phyloP scores from a whole-genome alignment of 2,797 vertebrate genomes.

The Echeneis naucrates region DNA sequence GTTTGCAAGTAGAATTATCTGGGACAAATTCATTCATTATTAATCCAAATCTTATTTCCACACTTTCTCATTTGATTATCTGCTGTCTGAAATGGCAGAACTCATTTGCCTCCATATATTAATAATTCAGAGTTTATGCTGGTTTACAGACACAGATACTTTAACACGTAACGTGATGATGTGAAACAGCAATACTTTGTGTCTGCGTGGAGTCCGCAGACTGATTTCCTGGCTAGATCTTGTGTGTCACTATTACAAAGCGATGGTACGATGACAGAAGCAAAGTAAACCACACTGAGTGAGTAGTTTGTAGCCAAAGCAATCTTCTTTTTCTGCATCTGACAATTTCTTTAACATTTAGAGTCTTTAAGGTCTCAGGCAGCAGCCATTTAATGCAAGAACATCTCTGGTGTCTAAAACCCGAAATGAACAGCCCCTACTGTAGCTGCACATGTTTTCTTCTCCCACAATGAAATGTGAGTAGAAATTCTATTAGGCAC shows the following conservation, averaged over 20 bases:
- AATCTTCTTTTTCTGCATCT: slow-evolving; percentile 10
- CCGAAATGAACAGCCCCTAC: slow-evolving; percentile 7
- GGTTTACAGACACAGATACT: slow-evolving; percentile 66
- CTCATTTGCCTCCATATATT: slow-evolving; percentile 72
- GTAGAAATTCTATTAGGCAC: slow-evolving; percentile 67
- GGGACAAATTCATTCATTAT: slow-evolving; percentile 81
- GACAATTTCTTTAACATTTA: slow-evolving; percentile 7
- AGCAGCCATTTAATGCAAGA: slow-evolving; percentile 12
- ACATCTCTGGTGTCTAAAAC: slow-evolving; percentile 8
- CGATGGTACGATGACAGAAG: neutral
- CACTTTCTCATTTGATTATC: slow-evolving; percentile 78
- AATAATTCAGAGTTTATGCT: slow-evolving; percentile 73
- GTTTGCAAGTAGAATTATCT: slow-evolving; percentile 65
- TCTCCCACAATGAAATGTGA: slow-evolving; percentile 48
- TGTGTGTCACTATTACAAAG: slow-evolving; percentile 1
- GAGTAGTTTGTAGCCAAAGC: slow-evolving; percentile 11
- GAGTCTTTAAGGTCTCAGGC: slow-evolving; percentile 5
- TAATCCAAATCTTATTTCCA: slow-evolving; percentile 79
- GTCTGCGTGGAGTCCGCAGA: slow-evolving; percentile 34
- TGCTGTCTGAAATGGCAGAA: slow-evolving; percentile 70
- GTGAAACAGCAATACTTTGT: slow-evolving; percentile 51
- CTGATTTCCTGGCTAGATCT: neutral
- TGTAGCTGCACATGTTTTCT: slow-evolving; percentile 37
- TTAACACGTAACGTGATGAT: slow-evolving; percentile 54
- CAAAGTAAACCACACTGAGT: slow-evolving; percentile 2